Evolutionary conservation across 2,888 invertebrate genomes (phyloP).

Genomic region (Athrips mouffetella): DNA sequence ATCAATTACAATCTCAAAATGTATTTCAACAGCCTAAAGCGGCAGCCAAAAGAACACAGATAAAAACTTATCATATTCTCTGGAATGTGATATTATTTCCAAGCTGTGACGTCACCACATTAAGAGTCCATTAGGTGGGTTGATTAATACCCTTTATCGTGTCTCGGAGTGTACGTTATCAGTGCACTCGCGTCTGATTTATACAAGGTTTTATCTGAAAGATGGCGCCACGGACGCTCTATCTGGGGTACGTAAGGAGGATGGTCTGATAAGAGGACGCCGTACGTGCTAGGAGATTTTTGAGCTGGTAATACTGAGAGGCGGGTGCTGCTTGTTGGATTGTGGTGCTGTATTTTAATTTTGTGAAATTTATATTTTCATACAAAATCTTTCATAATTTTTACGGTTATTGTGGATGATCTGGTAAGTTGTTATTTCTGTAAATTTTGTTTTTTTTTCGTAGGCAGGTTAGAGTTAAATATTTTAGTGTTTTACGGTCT

Average conservation of each 20-base stretch:
- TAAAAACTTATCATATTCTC: constrained; percentile 11
- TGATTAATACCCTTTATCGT: constrained; percentile 55
- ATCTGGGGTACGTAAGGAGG: constrained; percentile 8
- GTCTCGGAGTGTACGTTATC: constrained; percentile 39
- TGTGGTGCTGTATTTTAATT: neutral
- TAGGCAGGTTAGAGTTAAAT: too few species aligned
- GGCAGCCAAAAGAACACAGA: neutral
- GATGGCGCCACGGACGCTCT: constrained; percentile 25
- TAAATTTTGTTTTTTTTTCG: too few species aligned
- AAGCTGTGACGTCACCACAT: constrained; percentile 32
- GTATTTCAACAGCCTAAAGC: neutral
- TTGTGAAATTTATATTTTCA: neutral
- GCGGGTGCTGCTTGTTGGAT: neutral
- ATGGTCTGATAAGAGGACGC: neutral
- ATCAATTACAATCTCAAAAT: neutral
- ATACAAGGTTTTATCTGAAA: constrained; percentile 39
- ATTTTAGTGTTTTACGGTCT: too few species aligned
- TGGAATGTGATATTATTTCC: constrained; percentile 13
- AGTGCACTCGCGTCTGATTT: constrained; percentile 36
- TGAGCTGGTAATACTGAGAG: neutral
- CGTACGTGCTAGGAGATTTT: neutral
- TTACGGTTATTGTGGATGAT: too few species aligned
- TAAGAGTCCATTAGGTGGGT: constrained; percentile 56
- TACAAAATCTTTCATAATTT: too few species aligned
- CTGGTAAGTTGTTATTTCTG: too few species aligned